Conservation (phyloP, 2,113 vertebrate species). For the Notothenia coriiceps region DNA sequence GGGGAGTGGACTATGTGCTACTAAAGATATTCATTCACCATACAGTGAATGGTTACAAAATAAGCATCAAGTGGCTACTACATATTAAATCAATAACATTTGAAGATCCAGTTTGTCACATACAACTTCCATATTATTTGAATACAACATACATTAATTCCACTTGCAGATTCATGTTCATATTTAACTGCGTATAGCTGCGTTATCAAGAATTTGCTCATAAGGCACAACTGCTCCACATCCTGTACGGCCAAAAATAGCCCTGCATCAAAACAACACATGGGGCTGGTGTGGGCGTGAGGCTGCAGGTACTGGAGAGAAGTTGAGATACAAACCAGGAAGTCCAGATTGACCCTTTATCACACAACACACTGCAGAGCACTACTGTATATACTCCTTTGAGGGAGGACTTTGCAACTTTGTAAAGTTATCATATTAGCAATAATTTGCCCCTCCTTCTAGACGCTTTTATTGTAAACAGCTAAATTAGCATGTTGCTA, state of each 20-base stretch:
- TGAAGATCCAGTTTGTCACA: neutral
- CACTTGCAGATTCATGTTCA: neutral
- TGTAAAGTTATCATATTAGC: constrained; percentile 20
- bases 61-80: neutral
- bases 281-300: constrained; percentile 39
- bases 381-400: constrained; percentile 35
- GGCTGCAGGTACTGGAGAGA: constrained; percentile 49
- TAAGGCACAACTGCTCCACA: constrained; percentile 32
- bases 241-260: constrained; percentile 52
- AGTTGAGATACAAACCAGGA: constrained; percentile 48
- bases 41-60: neutral
- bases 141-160: neutral
- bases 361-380: constrained; percentile 17
- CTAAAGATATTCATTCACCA: neutral
- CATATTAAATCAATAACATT: neutral
- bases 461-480: constrained; percentile 9
- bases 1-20: neutral
- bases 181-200: constrained; percentile 1
- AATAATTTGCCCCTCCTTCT: constrained; percentile 30
- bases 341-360: constrained; percentile 37
- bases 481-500: constrained; percentile 1
- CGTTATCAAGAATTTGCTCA: constrained; percentile 18
- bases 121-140: neutral
- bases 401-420: constrained; percentile 53
- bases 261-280: constrained; percentile 55